Evolutionary conservation across 2,113 vertebrate species (phyloP).

Genomic region (Terrapene triunguis): DNA sequence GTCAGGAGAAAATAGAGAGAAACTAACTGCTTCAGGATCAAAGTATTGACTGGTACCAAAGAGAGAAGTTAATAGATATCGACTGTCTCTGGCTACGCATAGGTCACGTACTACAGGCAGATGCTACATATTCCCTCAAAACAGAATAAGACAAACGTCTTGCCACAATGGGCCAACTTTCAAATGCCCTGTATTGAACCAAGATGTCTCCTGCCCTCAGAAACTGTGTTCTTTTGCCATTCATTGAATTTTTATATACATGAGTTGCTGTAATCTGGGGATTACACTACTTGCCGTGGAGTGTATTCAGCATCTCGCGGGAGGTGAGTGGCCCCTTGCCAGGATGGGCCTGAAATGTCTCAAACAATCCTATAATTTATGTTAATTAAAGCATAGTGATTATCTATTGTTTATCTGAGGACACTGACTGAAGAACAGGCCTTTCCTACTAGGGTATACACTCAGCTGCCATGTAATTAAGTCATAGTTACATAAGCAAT

Average conservation of each 20-base stretch:
- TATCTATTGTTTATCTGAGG: conserved; percentile 45
- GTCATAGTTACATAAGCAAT: background rate
- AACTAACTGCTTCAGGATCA: conserved; percentile 17
- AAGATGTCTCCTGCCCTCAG: background rate
- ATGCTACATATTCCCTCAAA: background rate
- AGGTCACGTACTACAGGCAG: background rate
- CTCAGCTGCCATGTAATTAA: conserved; percentile 51
- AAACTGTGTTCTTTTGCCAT: background rate
- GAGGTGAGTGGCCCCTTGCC: background rate
- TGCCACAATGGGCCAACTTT: background rate
- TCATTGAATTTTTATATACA: background rate
- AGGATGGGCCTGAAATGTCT: background rate
- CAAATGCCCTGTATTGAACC: accelerated
- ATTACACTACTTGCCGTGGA: accelerated
- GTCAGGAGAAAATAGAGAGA: background rate
- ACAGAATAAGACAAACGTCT: accelerated
- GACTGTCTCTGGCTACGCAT: conserved; percentile 24
- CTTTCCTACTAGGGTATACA: background rate
- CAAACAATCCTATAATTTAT: conserved; percentile 12
- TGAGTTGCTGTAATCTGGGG: background rate
- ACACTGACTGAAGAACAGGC: conserved; percentile 17
- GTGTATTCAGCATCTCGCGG: background rate
- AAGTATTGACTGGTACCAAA: conserved; percentile 13
- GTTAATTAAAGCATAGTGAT: conserved; percentile 47
- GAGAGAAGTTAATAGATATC: conserved; percentile 43